Base-by-base conservation (phyloP, 2,888 invertebrate genomes). In the Drosophila birchii region DNA sequence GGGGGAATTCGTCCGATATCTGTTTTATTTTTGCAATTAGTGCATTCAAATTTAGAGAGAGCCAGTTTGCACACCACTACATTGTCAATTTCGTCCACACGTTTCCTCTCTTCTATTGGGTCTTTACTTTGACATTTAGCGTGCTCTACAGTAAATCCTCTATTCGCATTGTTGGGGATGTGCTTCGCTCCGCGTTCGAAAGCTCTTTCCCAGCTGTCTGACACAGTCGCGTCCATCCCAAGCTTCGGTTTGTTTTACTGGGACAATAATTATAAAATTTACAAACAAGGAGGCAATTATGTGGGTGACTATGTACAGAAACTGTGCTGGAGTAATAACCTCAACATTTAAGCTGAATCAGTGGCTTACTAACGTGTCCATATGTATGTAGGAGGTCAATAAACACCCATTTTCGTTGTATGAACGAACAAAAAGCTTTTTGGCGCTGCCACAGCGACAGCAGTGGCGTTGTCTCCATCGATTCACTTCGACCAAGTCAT, bases 161-260 rank as follows among this genome's bases (percentile, higher is more conserved):
- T 44, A 26, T 72, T 76, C 71, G 61, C 51, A 51, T 59, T 44
- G 34, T 44, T 34, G 51, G 44, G 39, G 7, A 26, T 34, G 34
- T 53, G 51, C 51, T 34, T 7, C 8, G 47, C 47, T 47, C 18
- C 20, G 14, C 18, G 14, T 20, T 23, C 16, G 11, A 53, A 53
- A 83, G 83, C 83, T 88, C 34, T 82, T 63, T 7, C 41, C 36
- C 88, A 82, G 88, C 82, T 87, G 88, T 73, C 82, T 8, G 5
- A 1, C 12, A 82, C 81, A 81, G 75, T 85, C 44, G 60, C 58
- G 71, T 57, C 45, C 47, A 32, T 43, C 47, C 5, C 23, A 54
- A 3, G 11, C 32, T 53, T 34, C 26, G 23, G 5, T 5, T 47
- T 51, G 45, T 36, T 29, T 11, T 16, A 36, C 20, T 51, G 3